Evolutionary conservation across 2,113 vertebrate species (phyloP).

Genomic region (Columba livia): DNA sequence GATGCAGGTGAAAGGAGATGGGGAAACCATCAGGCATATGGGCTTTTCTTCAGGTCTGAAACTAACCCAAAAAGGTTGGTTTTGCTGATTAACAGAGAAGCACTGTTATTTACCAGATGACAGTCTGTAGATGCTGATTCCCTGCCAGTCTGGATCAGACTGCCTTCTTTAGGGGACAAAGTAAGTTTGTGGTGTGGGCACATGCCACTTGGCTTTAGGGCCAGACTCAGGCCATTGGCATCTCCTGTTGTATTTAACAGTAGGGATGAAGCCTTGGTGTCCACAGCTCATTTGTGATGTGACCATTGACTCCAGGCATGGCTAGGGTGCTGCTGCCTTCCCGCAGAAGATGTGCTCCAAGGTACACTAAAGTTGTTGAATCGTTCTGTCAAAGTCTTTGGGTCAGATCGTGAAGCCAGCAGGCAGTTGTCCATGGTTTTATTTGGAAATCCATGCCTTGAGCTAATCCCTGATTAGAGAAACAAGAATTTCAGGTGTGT

Average conservation of each 20-base stretch:
- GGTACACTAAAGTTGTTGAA: not conserved
- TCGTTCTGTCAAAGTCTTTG: not conserved
- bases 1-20: not conserved
- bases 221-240: not conserved
- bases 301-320: not conserved
- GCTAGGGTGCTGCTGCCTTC: not conserved
- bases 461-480: not conserved
- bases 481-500: not conserved
- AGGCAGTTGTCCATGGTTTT: not conserved
- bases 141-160: not conserved
- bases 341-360: not conserved
- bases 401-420: not conserved
- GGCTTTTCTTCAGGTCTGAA: not conserved
- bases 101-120: not conserved
- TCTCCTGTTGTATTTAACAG: not conserved
- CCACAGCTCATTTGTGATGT: not conserved
- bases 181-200: not conserved
- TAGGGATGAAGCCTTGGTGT: not conserved
- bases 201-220: not conserved
- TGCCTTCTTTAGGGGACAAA: not conserved
- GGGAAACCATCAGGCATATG: accelerated
- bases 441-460: not conserved
- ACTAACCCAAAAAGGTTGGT: not conserved
- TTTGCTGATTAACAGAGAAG: not conserved
- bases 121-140: not conserved